Conservation (phyloP, 2,113 vertebrate genomes). For the Campylorhamphus procurvoides region DNA sequence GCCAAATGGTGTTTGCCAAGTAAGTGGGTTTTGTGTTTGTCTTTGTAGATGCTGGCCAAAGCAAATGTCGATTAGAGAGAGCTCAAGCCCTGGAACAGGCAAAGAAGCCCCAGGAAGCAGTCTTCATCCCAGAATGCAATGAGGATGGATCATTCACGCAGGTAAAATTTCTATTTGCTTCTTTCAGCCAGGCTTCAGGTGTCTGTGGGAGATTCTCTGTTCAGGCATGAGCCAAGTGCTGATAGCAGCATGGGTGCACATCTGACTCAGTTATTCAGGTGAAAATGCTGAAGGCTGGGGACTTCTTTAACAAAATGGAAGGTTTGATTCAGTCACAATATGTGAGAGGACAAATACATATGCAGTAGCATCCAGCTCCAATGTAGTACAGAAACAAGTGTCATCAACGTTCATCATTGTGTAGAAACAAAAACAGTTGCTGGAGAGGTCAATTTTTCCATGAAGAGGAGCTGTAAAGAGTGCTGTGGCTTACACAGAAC, state of each 20-base stretch:
- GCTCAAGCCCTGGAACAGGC: slow-evolving; percentile 90
- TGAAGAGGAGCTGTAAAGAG: neutral
- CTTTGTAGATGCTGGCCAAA: slow-evolving; percentile 87
- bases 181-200: neutral
- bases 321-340: neutral
- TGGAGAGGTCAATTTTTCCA: neutral
- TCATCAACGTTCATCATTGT: neutral
- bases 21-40: neutral
- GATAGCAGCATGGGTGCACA: neutral
- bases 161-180: slow-evolving; percentile 70
- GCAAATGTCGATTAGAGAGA: slow-evolving; percentile 91
- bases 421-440: neutral
- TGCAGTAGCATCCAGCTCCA: neutral
- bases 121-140: slow-evolving; percentile 94
- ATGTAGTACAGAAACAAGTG: neutral
- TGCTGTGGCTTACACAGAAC: neutral
- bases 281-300: neutral
- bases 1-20: neutral
- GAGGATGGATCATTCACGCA: slow-evolving; percentile 96
- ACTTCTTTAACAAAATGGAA: neutral
- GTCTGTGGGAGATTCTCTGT: neutral
- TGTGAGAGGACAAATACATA: neutral
- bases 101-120: slow-evolving; percentile 91
- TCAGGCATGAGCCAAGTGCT: neutral
- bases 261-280: neutral